Base-by-base conservation (phyloP, 2,888 invertebrate species). In the Pediacus dermestoides region DNA sequence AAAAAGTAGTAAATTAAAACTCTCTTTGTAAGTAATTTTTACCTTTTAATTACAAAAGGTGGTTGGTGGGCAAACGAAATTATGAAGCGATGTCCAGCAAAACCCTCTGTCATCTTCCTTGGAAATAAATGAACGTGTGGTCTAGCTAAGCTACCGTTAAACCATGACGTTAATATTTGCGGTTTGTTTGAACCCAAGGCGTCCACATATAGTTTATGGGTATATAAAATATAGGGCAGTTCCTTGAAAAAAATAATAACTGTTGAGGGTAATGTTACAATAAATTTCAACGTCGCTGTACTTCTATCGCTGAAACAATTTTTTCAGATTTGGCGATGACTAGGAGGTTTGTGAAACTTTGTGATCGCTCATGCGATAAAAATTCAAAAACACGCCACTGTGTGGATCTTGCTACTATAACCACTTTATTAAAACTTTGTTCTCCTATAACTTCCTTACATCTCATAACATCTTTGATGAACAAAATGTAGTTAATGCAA, bases 351-450 rank as follows among this genome's bases (percentile, higher is more conserved):
- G 81, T 74, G 57, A 85, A 81, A 60, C 75, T 74, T 53, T 80
- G 78, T 1, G 86, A 80, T 2, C 68, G 43, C 31, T 77, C 70
- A 12, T 77, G 76, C 1, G 75, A 67, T 10, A 87, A 61, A 67
- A 84, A 87, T 55, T 85, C 84, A 38, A 80, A 77, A 1, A 87
- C 76, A 14, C 80, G 78, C 85, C 85, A 87, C 54, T 84, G 83
- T 0, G 85, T 80, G 1, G 85, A 84, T 52, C 78, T 73, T 0
- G 85, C 77, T 0, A 86, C 71, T 1, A 87, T 63, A 1, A 87
- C 70, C 1, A 88, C 78, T 58, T 78, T 80, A 48, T 76, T 79
- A 1, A 71, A 66, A 1, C 74, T 74, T 58, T 84, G 81, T 34
- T 79, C 74, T 0, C 80, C 80, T 31, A 85, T 66, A 16, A 84